Evolutionary conservation across 2,113 vertebrate species (phyloP).

Genomic region (Ursus arctos): DNA sequence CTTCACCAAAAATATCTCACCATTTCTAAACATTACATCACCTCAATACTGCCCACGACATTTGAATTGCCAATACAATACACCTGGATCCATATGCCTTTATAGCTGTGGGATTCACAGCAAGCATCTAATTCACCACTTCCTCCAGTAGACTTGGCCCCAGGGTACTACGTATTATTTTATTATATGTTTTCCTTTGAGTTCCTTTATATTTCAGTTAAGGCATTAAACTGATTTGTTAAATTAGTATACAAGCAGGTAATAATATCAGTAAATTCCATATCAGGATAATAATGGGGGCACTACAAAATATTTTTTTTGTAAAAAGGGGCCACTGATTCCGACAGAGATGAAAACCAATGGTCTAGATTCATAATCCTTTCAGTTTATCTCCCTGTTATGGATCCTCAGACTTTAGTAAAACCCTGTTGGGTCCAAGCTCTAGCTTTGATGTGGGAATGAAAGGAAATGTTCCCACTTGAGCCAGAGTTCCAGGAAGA

Average conservation of each 20-base stretch:
- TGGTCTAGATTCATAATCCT: not conserved
- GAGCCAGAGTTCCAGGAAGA: not conserved
- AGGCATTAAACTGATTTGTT: slow-evolving; percentile 23
- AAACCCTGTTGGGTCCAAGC: not conserved
- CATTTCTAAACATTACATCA: not conserved
- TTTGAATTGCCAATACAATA: not conserved
- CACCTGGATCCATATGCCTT: not conserved
- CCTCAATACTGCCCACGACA: not conserved
- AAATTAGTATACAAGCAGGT: slow-evolving; percentile 16
- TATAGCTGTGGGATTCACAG: not conserved
- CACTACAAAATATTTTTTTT: not conserved
- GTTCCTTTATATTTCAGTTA: slow-evolving; percentile 46
- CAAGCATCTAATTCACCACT: not conserved
- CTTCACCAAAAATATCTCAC: not conserved
- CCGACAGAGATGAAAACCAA: not conserved
- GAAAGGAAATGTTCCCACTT: not conserved
- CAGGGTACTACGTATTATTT: not conserved
- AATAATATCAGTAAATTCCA: slow-evolving; percentile 44
- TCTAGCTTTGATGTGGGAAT: not conserved
- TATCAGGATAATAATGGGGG: slow-evolving; percentile 7
- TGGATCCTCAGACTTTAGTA: not conserved
- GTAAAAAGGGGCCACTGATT: not conserved
- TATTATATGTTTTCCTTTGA: slow-evolving; percentile 52
- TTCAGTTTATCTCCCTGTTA: not conserved
- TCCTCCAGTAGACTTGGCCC: not conserved